A percentile compares a stretch with the other conserved stretches of the same genome.
Conservation (phyloP, 1,140 invertebrate genomes). For the Olivierus martensii region DNA sequence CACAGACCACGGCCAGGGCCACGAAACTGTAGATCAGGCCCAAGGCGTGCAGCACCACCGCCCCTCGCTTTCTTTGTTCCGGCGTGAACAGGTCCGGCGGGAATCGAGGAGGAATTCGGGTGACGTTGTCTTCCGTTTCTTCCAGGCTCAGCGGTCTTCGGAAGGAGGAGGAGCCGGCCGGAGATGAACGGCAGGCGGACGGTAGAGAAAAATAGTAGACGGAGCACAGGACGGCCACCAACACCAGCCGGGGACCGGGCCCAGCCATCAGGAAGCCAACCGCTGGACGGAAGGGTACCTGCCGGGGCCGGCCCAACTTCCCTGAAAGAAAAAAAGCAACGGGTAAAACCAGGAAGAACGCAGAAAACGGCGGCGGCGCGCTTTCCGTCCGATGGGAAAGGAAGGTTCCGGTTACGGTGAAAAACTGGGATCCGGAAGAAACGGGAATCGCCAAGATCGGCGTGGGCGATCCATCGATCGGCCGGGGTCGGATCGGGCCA, state of each 20-base stretch:
- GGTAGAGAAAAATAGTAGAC: conserved; percentile 7
- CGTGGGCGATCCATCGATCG: too few relatives aligned
- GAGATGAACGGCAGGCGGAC: not conserved
- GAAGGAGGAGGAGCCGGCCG: not conserved
- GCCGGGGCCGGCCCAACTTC: too few relatives aligned
- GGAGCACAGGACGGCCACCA: not conserved
- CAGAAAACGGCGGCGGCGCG: too few relatives aligned
- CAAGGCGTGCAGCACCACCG: conserved; percentile 69
- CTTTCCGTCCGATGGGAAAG: too few relatives aligned
- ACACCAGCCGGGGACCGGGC: not conserved
- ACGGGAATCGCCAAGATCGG: too few relatives aligned
- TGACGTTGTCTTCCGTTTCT: not conserved
- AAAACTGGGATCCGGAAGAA: too few relatives aligned
- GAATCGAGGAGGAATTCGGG: conserved; percentile 36
- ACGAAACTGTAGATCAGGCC: conserved; percentile 91
- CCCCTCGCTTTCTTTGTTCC: conserved; percentile 63
- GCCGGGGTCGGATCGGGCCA: too few relatives aligned
- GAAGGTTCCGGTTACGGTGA: too few relatives aligned
- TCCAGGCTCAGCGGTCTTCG: not conserved
- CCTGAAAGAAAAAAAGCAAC: too few relatives aligned
- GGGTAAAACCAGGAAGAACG: too few relatives aligned
- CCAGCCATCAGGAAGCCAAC: too few relatives aligned
- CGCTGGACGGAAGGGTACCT: too few relatives aligned
- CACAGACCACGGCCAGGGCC: conserved; percentile 78
- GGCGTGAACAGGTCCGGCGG: conserved; percentile 74